Percentiles rank a stretch among this genome's conserved stretches.
phyloP scores from a whole-genome alignment of 2,113 vertebrate species.

The Vidua macroura region DNA sequence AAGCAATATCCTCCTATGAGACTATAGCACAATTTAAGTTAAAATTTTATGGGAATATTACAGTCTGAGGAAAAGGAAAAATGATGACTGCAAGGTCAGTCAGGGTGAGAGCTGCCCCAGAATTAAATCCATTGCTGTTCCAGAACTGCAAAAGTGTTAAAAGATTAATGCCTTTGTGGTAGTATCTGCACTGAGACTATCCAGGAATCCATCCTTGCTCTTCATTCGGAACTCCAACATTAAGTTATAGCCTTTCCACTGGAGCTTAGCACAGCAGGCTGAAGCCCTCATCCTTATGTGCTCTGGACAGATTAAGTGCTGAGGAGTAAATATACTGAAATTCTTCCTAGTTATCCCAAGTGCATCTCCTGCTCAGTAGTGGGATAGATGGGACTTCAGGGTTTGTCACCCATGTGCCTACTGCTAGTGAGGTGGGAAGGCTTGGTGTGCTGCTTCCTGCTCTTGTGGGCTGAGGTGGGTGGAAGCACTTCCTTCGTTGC shows the following conservation, averaged over 20 bases:
- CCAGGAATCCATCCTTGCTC: neutral
- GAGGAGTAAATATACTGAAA: neutral
- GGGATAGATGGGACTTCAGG: neutral
- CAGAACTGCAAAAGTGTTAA: neutral
- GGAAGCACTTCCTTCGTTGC: neutral
- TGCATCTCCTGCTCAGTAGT: neutral
- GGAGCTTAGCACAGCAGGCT: neutral
- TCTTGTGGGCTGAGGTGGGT: neutral
- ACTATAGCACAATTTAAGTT: neutral
- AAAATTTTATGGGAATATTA: neutral
- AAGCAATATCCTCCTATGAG: neutral
- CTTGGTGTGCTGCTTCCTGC: neutral
- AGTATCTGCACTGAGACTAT: neutral
- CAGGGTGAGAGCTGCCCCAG: neutral
- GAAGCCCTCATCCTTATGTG: neutral
- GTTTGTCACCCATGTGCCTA: neutral
- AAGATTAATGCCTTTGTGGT: neutral
- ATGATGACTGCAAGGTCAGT: neutral
- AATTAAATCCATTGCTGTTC: neutral
- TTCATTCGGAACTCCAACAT: neutral
- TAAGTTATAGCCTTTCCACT: neutral
- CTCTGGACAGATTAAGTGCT: neutral
- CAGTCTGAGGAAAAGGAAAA: neutral
- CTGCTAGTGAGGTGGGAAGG: neutral
- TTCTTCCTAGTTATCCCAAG: neutral